Conservation (phyloP, 1,140 invertebrate genomes). For the Solenopsis fugax region DNA sequence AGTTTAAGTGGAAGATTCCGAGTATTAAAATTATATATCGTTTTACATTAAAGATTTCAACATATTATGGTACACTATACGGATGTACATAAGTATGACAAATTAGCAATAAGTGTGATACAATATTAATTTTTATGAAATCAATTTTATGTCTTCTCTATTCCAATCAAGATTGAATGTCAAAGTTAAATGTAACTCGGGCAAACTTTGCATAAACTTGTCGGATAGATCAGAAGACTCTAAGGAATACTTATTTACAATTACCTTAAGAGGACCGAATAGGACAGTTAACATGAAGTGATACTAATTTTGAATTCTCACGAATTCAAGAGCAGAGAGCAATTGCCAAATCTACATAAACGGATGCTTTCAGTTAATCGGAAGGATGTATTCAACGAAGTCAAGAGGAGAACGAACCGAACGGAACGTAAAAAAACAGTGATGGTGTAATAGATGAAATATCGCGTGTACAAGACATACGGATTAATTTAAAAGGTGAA, state of each 20-base stretch:
- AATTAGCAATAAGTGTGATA: neutral
- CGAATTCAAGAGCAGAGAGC: neutral
- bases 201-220: slow-evolving; percentile 36
- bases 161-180: neutral
- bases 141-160: neutral
- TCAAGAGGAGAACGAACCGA: neutral
- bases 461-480: neutral
- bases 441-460: slow-evolving; percentile 8
- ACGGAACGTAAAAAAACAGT: neutral
- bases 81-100: neutral
- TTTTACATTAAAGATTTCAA: neutral
- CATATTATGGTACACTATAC: neutral
- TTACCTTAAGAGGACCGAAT: slow-evolving; percentile 21
- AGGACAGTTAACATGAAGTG: slow-evolving; percentile 56
- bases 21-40: neutral
- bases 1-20: neutral
- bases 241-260: slow-evolving; percentile 41
- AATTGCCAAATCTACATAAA: slow-evolving; percentile 21
- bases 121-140: neutral
- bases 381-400: neutral
- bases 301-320: slow-evolving; percentile 61
- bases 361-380: neutral
- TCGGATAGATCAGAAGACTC: neutral
- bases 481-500: slow-evolving; percentile 44
- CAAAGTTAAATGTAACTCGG: slow-evolving; percentile 2